Evolutionary conservation across 2,113 vertebrate species (phyloP).

Genomic region (Galemys pyrenaicus): DNA sequence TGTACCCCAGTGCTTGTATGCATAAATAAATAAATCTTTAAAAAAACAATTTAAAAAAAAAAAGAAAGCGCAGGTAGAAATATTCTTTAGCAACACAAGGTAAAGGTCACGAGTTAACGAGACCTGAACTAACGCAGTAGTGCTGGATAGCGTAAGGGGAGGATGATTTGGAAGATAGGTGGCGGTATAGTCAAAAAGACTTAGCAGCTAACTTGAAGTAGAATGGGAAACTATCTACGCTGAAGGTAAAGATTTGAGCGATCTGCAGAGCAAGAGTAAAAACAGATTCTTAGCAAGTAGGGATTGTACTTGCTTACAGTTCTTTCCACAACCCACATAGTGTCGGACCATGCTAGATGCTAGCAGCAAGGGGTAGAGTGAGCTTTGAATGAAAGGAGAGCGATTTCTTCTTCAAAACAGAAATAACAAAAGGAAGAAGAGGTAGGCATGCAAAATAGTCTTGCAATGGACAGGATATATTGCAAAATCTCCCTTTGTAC

Average conservation of each 20-base stretch:
- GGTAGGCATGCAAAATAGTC: neutral
- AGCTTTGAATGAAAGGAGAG: neutral
- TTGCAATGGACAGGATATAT: slow-evolving; percentile 26
- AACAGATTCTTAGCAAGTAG: slow-evolving; percentile 35
- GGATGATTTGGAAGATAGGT: neutral
- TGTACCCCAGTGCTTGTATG: no score
- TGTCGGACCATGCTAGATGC: neutral
- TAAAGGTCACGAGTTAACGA: neutral
- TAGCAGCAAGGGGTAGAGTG: neutral
- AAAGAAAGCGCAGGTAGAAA: neutral
- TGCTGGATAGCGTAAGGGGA: neutral
- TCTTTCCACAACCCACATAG: neutral
- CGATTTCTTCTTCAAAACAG: slow-evolving; percentile 8
- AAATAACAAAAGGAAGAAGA: neutral
- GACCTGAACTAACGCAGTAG: neutral
- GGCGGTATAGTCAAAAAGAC: neutral
- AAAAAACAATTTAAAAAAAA: no score
- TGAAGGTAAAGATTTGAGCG: slow-evolving; percentile 21
- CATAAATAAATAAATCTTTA: no score
- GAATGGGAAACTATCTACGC: neutral
- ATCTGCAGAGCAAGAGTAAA: neutral
- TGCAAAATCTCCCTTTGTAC: slow-evolving; percentile 13
- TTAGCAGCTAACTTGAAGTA: neutral
- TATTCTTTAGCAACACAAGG: neutral
- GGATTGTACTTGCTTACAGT: neutral